A percentile compares a stretch with the other conserved stretches of the same genome.
phyloP scores from a whole-genome alignment of 2,113 vertebrate species.

The Misgurnus mizolepis region DNA sequence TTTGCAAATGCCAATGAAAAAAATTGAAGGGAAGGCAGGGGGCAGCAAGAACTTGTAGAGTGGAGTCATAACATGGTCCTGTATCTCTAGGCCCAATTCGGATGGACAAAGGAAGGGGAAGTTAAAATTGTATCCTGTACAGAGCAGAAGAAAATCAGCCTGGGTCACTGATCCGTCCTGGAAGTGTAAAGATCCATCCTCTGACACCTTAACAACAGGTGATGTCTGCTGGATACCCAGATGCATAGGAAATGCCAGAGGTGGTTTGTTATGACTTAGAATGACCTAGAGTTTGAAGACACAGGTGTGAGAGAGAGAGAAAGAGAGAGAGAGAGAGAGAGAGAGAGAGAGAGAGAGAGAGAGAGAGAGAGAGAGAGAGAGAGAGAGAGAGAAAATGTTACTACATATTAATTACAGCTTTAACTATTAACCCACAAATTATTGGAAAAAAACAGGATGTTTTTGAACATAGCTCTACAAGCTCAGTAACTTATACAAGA shows the following conservation, averaged over 20 bases:
- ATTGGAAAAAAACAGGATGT: no score
- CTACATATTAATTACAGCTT: no score
- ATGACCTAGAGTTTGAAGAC: conserved; percentile 62
- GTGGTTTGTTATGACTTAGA: conserved; percentile 69
- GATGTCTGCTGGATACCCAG: conserved; percentile 62
- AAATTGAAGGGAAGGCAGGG: conserved; percentile 72
- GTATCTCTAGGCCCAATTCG: conserved; percentile 67
- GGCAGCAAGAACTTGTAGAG: conserved; percentile 76
- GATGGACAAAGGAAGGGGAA: conserved; percentile 69
- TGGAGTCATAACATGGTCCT: conserved; percentile 66
- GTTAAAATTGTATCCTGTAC: conserved; percentile 80
- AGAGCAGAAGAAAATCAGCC: conserved; percentile 75
- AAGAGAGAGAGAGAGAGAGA: not conserved
- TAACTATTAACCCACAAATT: no score
- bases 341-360: not conserved
- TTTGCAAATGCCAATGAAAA: conserved; percentile 78
- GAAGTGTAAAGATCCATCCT: conserved; percentile 65
- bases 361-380: not conserved
- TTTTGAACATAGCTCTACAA: no score
- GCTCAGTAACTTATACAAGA: no score
- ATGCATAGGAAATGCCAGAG: conserved; percentile 63
- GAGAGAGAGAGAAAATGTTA: not conserved
- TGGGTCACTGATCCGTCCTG: conserved; percentile 62
- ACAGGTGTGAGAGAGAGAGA: not conserved
- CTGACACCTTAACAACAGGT: conserved; percentile 56